Evolutionary conservation across 2,797 vertebrate species (phyloP).

Genomic region (Bryconaethiops microstoma): DNA sequence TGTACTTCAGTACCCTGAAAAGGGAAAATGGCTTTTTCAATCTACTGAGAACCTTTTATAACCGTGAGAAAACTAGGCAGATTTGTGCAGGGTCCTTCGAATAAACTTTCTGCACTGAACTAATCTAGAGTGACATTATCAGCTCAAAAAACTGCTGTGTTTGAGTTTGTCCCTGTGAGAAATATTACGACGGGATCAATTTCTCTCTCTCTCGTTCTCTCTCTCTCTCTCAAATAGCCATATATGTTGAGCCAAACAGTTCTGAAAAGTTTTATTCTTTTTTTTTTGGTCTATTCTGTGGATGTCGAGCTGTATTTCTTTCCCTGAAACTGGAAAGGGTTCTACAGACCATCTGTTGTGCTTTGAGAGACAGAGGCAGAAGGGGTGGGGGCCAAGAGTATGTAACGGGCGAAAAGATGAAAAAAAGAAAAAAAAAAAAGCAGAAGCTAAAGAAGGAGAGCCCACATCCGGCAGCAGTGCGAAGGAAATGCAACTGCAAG

Average conservation of each 20-base stretch:
- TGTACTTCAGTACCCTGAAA: neutral
- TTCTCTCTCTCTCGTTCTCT: neutral
- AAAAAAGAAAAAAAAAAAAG: slow-evolving; percentile 14
- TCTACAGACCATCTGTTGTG: slow-evolving; percentile 67
- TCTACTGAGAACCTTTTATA: neutral
- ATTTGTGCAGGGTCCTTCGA: neutral
- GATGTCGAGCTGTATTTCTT: slow-evolving; percentile 33
- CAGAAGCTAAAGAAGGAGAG: slow-evolving; percentile 55
- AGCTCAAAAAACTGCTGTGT: neutral
- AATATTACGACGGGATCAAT: neutral
- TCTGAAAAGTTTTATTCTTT: neutral
- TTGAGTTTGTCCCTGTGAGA: neutral
- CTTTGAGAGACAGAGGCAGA: slow-evolving; percentile 39
- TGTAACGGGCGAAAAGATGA: slow-evolving; percentile 42
- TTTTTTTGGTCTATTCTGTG: neutral
- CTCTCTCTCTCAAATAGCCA: neutral
- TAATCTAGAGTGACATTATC: neutral
- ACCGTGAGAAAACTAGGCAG: neutral
- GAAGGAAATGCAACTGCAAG: slow-evolving; percentile 65
- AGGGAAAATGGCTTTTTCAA: neutral
- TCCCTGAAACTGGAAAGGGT: slow-evolving; percentile 60
- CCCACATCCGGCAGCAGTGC: slow-evolving; percentile 75
- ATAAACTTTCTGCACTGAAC: slow-evolving; percentile 1
- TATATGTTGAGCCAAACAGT: slow-evolving; percentile 15
- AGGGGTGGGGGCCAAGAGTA: slow-evolving; percentile 48